Evolutionary conservation across 2,797 vertebrate species (phyloP).

Genomic region (Tamandua tetradactyla): DNA sequence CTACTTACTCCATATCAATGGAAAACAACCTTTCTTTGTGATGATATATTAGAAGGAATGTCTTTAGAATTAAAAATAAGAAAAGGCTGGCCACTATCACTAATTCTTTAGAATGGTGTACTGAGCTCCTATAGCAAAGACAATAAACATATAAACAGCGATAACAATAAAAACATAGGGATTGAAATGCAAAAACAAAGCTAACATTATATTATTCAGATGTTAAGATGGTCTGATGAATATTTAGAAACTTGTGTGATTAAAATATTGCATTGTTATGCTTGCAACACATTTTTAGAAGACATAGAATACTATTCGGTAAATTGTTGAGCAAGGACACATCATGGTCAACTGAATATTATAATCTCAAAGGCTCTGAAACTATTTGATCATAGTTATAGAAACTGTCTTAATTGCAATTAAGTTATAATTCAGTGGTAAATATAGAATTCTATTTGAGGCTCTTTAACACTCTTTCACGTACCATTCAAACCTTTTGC

Average conservation of each 20-base stretch:
- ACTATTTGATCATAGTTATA: not conserved
- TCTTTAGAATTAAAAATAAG: not conserved
- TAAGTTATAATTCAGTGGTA: not conserved
- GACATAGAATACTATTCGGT: not conserved
- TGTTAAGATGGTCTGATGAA: not conserved
- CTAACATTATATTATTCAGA: not conserved
- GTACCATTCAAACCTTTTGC: not conserved
- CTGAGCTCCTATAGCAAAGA: not conserved
- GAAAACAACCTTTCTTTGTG: not conserved
- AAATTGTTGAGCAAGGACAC: not conserved
- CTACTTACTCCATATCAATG: not conserved
- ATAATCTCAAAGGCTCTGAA: not conserved
- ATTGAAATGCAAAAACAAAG: not conserved
- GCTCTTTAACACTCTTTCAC: not conserved
- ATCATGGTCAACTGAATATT: not conserved
- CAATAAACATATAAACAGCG: not conserved
- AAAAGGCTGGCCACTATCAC: not conserved
- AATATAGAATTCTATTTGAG: not conserved
- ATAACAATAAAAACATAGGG: no score
- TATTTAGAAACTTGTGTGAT: not conserved
- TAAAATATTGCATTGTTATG: not conserved
- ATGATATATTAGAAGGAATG: not conserved
- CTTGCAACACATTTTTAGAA: not conserved
- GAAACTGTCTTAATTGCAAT: not conserved
- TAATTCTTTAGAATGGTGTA: not conserved